Conservation (phyloP, 2,113 vertebrate genomes). For the Tamias sibiricus region DNA sequence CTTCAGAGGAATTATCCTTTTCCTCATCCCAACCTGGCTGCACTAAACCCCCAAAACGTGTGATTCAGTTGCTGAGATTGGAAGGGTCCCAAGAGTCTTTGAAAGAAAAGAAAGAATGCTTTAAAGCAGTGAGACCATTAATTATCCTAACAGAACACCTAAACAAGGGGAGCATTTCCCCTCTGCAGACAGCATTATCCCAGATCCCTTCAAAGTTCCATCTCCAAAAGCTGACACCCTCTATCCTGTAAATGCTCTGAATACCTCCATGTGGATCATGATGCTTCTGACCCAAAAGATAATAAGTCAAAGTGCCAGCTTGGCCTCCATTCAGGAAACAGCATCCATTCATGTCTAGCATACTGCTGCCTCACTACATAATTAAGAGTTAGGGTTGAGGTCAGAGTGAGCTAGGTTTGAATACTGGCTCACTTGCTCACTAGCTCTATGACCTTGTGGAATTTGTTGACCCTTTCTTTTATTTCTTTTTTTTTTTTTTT, state of each 20-base stretch:
- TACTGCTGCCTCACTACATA: neutral
- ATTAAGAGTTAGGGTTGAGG: neutral
- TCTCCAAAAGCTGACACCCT: neutral
- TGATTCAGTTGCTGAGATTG: neutral
- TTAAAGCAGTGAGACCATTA: neutral
- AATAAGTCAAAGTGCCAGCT: neutral
- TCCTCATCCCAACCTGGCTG: constrained; percentile 54
- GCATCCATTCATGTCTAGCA: neutral
- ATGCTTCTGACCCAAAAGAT: neutral
- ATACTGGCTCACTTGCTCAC: neutral
- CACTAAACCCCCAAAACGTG: constrained; percentile 2
- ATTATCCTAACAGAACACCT: constrained; percentile 13
- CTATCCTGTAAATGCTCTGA: neutral
- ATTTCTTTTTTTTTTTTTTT: too few species aligned
- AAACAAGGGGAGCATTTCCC: neutral
- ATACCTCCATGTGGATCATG: neutral
- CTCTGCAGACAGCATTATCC: neutral
- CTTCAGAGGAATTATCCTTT: constrained; percentile 68
- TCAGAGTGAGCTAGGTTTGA: neutral
- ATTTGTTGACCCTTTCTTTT: neutral
- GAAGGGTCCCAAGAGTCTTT: constrained; percentile 44
- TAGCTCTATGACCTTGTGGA: neutral
- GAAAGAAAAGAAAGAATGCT: constrained; percentile 50
- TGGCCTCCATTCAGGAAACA: neutral
- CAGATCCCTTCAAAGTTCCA: neutral